phyloP scores from a whole-genome alignment of 2,888 invertebrate species.

The Eupeodes luniger region DNA sequence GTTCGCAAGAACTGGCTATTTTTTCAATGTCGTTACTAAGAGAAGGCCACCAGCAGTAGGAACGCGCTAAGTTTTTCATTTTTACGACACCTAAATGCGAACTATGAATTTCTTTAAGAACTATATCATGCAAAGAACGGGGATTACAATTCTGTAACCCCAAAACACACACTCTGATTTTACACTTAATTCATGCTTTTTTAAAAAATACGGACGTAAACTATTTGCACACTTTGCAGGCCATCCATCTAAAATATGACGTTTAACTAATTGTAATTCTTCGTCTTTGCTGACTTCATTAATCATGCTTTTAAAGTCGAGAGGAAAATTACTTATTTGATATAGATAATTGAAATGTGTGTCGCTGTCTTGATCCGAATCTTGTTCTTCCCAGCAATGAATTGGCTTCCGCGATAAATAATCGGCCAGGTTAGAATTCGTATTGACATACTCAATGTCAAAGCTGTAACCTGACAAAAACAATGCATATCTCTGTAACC shows the following conservation, averaged over 20 bases:
- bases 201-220: slow-evolving; percentile 12
- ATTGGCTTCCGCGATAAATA: neutral
- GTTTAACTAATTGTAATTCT: slow-evolving; percentile 8
- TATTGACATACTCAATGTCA: slow-evolving; percentile 4
- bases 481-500: slow-evolving; percentile 68
- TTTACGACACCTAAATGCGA: neutral
- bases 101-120: slow-evolving; percentile 16
- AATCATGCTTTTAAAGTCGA: slow-evolving; percentile 1
- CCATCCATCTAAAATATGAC: slow-evolving; percentile 5
- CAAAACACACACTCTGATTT: slow-evolving; percentile 14
- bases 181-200: slow-evolving; percentile 8
- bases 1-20: neutral
- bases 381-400: neutral
- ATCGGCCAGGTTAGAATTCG: neutral
- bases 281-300: slow-evolving; percentile 7
- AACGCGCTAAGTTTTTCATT: neutral
- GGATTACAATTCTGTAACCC: slow-evolving; percentile 13
- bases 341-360: neutral
- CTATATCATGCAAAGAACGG: neutral
- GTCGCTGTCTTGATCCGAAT: neutral
- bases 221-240: neutral
- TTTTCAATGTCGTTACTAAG: neutral
- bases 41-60: neutral
- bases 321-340: slow-evolving; percentile 8
- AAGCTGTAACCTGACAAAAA: slow-evolving; percentile 20